Evolutionary conservation across 2,113 vertebrate species (phyloP).

Genomic region (Bos taurus): ARS-UCD2.0 NC_037336.1:99809001-99809500

Average conservation of each 20-base stretch:
- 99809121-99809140: neutral
- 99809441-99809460: neutral
- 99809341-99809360: neutral
- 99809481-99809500: accelerated
- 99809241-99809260: neutral
- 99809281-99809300: neutral
- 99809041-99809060: neutral
- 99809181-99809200: neutral
- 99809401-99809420: neutral
- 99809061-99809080: neutral
- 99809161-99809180: neutral
- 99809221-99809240: neutral
- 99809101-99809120: neutral
- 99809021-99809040: neutral
- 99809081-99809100: neutral
- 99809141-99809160: neutral
- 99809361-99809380: neutral
- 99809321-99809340: neutral
- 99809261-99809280: neutral
- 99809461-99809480: neutral
- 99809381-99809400: neutral
- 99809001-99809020: neutral
- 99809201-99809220: neutral
- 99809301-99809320: neutral
- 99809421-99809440: neutral